Conservation (phyloP, 2,888 invertebrate genomes). For the Lordiphosa andalusiaca region DNA sequence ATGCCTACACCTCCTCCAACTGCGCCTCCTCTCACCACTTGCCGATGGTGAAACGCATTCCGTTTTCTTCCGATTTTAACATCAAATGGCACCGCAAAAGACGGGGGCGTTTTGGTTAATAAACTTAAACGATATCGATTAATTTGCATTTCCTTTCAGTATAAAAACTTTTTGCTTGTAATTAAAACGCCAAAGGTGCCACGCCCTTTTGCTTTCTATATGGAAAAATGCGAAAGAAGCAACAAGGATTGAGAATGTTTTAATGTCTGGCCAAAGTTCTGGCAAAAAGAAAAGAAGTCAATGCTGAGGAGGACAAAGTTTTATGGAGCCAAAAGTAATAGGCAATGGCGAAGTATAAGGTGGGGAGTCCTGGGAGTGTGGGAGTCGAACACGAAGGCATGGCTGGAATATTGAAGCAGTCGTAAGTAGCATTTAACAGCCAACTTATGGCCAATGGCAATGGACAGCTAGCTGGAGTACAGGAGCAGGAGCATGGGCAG, state of each 20-base stretch:
- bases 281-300: constrained; percentile 56
- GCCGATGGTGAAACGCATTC: constrained; percentile 5
- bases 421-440: constrained; percentile 69
- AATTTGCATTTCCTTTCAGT: constrained; percentile 61
- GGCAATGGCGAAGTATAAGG: constrained; percentile 48
- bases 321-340: constrained; percentile 69
- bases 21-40: constrained; percentile 4
- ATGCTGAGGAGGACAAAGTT: constrained; percentile 67
- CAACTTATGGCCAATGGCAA: constrained; percentile 62
- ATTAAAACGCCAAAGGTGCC: constrained; percentile 74
- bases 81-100: constrained; percentile 21
- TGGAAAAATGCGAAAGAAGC: constrained; percentile 51
- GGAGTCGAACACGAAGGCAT: neutral
- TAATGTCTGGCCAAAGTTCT: constrained; percentile 58
- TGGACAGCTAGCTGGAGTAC: constrained; percentile 3
- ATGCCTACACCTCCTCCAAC: constrained; percentile 10
- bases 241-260: constrained; percentile 28
- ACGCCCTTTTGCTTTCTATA: constrained; percentile 47
- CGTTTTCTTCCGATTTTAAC: constrained; percentile 11
- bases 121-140: constrained; percentile 69
- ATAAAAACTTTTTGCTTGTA: constrained; percentile 55
- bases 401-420: constrained; percentile 50
- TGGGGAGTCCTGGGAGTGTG: neutral
- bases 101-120: constrained; percentile 34
- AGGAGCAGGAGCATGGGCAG: too few relatives aligned